These are phyloP conservation scores for Quadroppia sp. DNA, from an alignment of 2,888 invertebrate species.

Conservation along the genomic window DNA sequence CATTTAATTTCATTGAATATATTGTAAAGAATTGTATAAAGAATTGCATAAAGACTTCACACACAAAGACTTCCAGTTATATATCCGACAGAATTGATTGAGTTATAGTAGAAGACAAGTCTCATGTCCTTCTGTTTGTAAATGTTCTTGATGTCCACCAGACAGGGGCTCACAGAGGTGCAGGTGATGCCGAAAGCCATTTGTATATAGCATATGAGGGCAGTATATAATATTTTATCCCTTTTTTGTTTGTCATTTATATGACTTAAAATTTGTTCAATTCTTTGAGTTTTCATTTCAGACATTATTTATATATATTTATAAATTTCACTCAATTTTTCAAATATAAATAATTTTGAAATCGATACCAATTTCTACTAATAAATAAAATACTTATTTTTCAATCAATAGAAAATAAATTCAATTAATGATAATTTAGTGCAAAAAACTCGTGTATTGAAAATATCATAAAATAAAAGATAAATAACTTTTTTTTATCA, in stretches of 20 bases:
- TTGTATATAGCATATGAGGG: conserved; percentile 24
- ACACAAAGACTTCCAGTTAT: conserved; percentile 24
- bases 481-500: too few relatives aligned
- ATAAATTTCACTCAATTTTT: too few relatives aligned
- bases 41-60: background rate
- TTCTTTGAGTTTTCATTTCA: background rate
- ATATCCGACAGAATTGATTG: conserved; percentile 33
- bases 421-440: too few relatives aligned
- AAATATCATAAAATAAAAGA: too few relatives aligned
- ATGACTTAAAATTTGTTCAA: background rate
- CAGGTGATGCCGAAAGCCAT: conserved; percentile 26
- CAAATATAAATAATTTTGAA: too few relatives aligned
- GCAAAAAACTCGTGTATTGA: too few relatives aligned
- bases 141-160: conserved; percentile 21
- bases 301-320: background rate
- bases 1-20: background rate
- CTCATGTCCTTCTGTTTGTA: conserved; percentile 23
- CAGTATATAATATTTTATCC: conserved; percentile 19
- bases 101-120: conserved; percentile 19
- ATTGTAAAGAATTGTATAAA: background rate
- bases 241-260: background rate
- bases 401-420: too few relatives aligned
- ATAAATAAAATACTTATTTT: too few relatives aligned
- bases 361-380: too few relatives aligned
- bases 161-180: conserved; percentile 28